Base-by-base conservation (phyloP, 2,888 invertebrate species). In the Anoplius nigerrimus region DNA sequence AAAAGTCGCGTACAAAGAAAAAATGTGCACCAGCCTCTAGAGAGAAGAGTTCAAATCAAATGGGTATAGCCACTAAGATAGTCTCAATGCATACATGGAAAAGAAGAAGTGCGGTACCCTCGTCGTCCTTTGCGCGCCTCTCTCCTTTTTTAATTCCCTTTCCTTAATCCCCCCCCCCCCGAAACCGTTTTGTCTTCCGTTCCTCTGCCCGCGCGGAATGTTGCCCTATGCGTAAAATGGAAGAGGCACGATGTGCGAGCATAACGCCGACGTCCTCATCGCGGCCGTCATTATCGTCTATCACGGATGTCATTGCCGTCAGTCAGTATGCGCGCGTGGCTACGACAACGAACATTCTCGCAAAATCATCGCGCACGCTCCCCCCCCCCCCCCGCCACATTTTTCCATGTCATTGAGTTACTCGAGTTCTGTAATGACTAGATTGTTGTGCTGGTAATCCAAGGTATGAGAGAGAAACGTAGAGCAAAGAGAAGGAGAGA, bases 1-100 rank as follows among this genome's bases (percentile, higher is more conserved):
- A 78, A 80, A 84, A 77, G 75, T 66, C 74, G 73, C 75, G 75
- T 48, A 80, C 78, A 74, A 76, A 79, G 78, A 81, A 78, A 82
- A 81, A 82, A 81, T 85, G 80, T 82, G 79, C 80, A 82, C 75
- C 74, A 75, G 61, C 78, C 72, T 71, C 51, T 65, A 69, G 51
- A 63, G 64, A 46, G 43, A 63, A 69, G 69, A 48, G 66, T 69
- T 34, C 8, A 34, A n/a, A 72, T 74, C 71, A 74, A 68, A 64
- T 74, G 66, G 69, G 68, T 71, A 34, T 34, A 79, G 68, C 56
- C 56, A 42, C 43, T 70, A 46, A 45, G 61, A 61, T 59, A 51
- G 54, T 69, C 57, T 71, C 57, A 57, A 63, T 74, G 61, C 8
- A 56, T 66, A 52, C 58, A 60, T 66, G 55, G 59, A 69, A 71